Base-by-base conservation (phyloP, 2,888 invertebrate genomes). In the Suillia variegata region DNA sequence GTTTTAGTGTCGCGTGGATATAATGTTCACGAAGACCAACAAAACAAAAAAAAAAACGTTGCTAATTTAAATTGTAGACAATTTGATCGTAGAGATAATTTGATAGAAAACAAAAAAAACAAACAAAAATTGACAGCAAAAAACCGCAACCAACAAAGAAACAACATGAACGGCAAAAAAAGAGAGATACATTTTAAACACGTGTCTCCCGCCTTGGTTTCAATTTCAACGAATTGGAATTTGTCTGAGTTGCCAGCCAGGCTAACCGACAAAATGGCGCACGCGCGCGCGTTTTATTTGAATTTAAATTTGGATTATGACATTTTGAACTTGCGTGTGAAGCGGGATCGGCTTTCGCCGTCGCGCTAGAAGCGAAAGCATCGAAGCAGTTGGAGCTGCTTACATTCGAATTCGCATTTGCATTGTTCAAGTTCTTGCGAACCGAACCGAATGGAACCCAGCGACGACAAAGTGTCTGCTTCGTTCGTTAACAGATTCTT, bases 21-120 rank as follows among this genome's bases (percentile, higher is more conserved):
- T 67, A 67, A 71, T 70, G 63, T 55, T 61, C 20, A n/a, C 45
- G 5, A 17, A 45, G n/a, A 38, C 17, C 17, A 20, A 13, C n/a
- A 4, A 20, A 45, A 13, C 15, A 38, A 5, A 38, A 4, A 38
- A 38, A 10, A 38, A 13, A 31, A 5, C 6, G 38, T 34, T 56
- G 66, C 70, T 72, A 70, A 73, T 74, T 73, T 74, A 63, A 73
- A 72, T 73, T 49, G 70, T 72, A 68, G 4, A 47, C 26, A 20
- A 54, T 22, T 26, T 17, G 50, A 50, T 26, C 50, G 17, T 2
- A 31, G 13, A 17, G 34, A 52, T 34, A 52, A 52, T 52, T 33
- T 33, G 5, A 20, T 12, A 4, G 33, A 34, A 34, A 50, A 26
- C 17, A 13, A 2, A 15, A 50, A 2, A 2, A 71, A 69, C 67